Conservation (phyloP, 2,113 vertebrate species). For the Callionymus lyra region DNA sequence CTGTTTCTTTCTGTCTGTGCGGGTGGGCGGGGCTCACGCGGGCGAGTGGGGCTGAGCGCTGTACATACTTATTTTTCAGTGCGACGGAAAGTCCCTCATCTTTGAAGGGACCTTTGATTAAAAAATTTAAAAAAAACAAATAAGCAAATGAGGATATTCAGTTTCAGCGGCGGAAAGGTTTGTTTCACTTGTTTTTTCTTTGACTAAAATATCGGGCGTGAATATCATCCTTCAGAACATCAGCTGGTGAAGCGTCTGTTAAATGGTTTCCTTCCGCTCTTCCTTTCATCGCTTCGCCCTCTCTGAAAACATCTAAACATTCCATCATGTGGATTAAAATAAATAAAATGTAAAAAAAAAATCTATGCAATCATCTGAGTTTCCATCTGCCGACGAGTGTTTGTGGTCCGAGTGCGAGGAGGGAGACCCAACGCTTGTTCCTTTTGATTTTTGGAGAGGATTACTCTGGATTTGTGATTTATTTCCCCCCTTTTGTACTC, state of each 20-base stretch:
- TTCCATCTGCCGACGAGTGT: slow-evolving; percentile 22
- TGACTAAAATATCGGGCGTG: no score
- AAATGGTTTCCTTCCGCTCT: slow-evolving; percentile 6
- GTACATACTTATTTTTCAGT: slow-evolving; percentile 70
- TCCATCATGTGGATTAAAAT: slow-evolving; percentile 35
- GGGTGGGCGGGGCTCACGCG: slow-evolving; percentile 10
- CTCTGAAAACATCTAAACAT: slow-evolving; percentile 5
- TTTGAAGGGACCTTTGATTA: slow-evolving; percentile 24
- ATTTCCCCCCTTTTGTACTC: slow-evolving; percentile 64
- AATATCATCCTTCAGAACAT: no score
- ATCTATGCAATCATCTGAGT: slow-evolving; percentile 62
- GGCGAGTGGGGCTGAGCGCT: slow-evolving; percentile 42
- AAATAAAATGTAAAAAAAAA: slow-evolving; percentile 41
- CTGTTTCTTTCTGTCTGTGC: slow-evolving; percentile 25
- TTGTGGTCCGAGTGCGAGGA: slow-evolving; percentile 4
- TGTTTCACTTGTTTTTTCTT: slow-evolving; percentile 5
- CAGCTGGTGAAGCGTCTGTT: slow-evolving; percentile 1
- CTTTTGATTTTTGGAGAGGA: slow-evolving; percentile 39
- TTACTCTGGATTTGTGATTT: slow-evolving; percentile 61
- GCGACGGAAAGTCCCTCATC: slow-evolving; percentile 24
- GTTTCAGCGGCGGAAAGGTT: slow-evolving; percentile 48
- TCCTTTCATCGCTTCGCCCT: slow-evolving; percentile 7
- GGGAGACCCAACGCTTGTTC: slow-evolving; percentile 53
- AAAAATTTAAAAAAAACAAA: no score
- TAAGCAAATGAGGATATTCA: slow-evolving; percentile 12